Evolutionary conservation across 2,113 vertebrate species (phyloP), one percentile per base, ranked within the genome.

Genomic region (Austrofundulus limnaeus): DNA sequence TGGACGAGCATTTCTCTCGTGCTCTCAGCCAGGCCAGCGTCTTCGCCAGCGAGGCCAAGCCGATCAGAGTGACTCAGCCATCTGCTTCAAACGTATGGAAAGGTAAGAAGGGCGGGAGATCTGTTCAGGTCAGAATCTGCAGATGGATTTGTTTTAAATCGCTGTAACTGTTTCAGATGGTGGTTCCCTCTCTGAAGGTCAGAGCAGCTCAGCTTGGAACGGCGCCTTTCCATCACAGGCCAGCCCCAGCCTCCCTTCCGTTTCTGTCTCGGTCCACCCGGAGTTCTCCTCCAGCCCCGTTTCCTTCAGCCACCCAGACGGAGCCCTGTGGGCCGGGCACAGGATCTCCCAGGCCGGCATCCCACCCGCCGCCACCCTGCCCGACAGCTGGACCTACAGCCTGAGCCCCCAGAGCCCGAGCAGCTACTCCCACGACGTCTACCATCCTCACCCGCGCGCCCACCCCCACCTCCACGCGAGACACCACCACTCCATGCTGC

Each of bases 1-100:
- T 99, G 71, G 97, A 99, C 63, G 95, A 98, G 81, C 97, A 99
- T 81, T 99, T 99, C 87, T 96, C 95, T 38, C 94, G 97, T 70
- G 97, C 97, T 83, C 92, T 99, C 81, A 97, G 95, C 85, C 95
- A 97, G 93, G 76, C 92, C 71, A 93, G 92, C 78, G 90, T 85
- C 89, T 95, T 97, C 87, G 92, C 54, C 85, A 87, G 90, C 17
- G 94, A 97, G 70, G 56, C 87, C 83, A 98, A 96, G 84, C 91
- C 85, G 59, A 69, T 85, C 62, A 92, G 94, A 88, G 88, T 91
- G 87, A 91, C 68, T 38, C 84, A 85, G 64, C 38, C 80, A 1
- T 42, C 77, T 2, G 52, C 59, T 5, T 75, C 87, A 3, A 53
- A 91, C 16, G 68, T 91, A 28, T 97, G 95, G 95, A 94, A 94